These are phyloP conservation scores for Uria lomvia DNA, from an alignment of 2,113 vertebrate genomes.

Conservation along the genomic window DNA sequence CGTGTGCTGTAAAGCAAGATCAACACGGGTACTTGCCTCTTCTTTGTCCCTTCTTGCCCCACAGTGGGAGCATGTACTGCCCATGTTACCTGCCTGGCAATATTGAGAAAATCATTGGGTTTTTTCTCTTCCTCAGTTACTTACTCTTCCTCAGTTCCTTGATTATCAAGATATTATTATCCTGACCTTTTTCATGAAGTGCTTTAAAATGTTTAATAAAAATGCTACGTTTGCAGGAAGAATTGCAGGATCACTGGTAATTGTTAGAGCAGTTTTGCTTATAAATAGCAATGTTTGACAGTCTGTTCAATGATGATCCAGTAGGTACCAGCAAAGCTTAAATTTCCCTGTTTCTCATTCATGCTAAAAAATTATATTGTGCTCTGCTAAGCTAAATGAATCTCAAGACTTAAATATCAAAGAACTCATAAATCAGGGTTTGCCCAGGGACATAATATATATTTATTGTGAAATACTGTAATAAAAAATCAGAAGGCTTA, in stretches of 20 bases:
- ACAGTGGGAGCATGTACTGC: neutral
- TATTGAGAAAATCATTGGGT: fast-evolving
- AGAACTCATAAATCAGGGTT: neutral
- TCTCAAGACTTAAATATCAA: neutral
- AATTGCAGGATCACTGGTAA: neutral
- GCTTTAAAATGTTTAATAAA: neutral
- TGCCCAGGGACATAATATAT: neutral
- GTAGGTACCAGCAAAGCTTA: neutral
- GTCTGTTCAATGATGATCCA: neutral
- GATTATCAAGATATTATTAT: neutral
- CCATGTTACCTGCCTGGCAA: neutral
- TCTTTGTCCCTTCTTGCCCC: neutral
- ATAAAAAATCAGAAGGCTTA: neutral
- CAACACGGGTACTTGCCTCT: neutral
- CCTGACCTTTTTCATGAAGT: neutral
- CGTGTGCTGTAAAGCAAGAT: neutral
- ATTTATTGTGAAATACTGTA: neutral
- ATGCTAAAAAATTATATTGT: neutral
- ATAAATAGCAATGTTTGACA: neutral
- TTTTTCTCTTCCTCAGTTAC: neutral
- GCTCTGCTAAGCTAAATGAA: neutral
- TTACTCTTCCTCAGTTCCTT: neutral
- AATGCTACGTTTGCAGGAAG: neutral
- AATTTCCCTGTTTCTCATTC: neutral
- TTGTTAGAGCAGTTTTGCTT: neutral